Conservation (phyloP, 2,113 vertebrate genomes). For the Dasyprocta punctata region DNA sequence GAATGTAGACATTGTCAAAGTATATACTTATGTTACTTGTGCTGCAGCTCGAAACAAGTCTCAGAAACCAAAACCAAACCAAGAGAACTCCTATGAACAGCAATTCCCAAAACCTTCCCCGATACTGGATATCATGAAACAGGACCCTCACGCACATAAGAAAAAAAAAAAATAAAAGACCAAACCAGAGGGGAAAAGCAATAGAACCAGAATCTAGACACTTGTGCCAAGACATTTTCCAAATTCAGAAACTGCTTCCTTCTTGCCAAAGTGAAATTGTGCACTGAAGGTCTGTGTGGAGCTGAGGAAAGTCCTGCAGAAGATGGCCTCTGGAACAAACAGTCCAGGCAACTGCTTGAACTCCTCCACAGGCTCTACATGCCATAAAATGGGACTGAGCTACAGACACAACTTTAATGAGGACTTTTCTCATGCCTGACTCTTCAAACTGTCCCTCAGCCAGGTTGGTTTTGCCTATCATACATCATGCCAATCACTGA, state of each 20-base stretch:
- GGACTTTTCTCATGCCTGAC: neutral
- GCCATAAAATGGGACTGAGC: neutral
- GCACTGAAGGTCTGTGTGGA: neutral
- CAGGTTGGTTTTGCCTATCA: neutral
- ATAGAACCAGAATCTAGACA: neutral
- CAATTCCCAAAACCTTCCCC: neutral
- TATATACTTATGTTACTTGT: neutral
- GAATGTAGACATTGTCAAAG: neutral
- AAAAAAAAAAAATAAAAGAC: neutral
- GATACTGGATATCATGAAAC: neutral
- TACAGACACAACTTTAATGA: neutral
- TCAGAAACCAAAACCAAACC: neutral
- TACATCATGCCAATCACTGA: neutral
- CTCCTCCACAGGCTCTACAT: no score
- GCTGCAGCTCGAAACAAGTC: neutral
- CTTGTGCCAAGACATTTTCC: neutral
- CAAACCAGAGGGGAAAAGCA: neutral
- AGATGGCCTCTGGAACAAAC: neutral
- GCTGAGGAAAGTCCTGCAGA: no score
- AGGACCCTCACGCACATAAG: neutral
- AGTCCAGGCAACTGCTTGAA: neutral
- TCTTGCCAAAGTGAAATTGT: neutral
- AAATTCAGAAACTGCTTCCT: neutral
- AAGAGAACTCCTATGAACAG: neutral
- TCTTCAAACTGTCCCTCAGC: neutral